phyloP scores from a whole-genome alignment of 2,888 invertebrate species.

The Coronaproctus castanopsis region DNA sequence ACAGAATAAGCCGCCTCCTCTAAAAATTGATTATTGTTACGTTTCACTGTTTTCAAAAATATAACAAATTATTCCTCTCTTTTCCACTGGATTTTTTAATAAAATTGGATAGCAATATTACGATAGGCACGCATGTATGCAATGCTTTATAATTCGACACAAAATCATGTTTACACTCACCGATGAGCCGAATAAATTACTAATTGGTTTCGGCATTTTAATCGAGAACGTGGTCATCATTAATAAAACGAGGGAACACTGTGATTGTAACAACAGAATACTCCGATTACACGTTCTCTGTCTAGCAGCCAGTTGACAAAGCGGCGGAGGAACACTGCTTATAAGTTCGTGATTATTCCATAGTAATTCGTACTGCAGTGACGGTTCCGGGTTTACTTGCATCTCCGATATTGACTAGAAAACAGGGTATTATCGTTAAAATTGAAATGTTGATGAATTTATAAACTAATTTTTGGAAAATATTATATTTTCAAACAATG shows the following conservation, averaged over 20 bases:
- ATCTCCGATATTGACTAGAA: constrained; percentile 25
- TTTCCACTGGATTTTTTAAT: no score
- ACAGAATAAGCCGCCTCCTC: no score
- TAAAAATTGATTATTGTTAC: no score
- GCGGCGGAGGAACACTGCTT: constrained; percentile 16
- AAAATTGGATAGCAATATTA: no score
- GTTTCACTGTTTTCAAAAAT: no score
- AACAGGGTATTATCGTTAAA: neutral
- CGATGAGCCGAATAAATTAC: constrained; percentile 54
- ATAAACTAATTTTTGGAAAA: neutral
- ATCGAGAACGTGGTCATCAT: constrained; percentile 60
- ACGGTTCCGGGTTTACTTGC: constrained; percentile 27
- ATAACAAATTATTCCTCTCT: no score
- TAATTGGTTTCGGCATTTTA: constrained; percentile 48
- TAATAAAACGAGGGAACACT: constrained; percentile 52
- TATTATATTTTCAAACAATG: neutral
- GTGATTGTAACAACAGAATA: constrained; percentile 56
- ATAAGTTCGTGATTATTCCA: constrained; percentile 26
- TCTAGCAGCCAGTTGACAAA: constrained; percentile 56
- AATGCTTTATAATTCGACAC: no score
- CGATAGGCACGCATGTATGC: no score
- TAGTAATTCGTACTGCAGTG: constrained; percentile 19
- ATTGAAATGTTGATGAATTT: neutral
- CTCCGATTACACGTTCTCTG: constrained; percentile 54
- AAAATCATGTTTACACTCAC: no score